Conservation (phyloP, 1,140 invertebrate species). For the Bombus polaris region DNA sequence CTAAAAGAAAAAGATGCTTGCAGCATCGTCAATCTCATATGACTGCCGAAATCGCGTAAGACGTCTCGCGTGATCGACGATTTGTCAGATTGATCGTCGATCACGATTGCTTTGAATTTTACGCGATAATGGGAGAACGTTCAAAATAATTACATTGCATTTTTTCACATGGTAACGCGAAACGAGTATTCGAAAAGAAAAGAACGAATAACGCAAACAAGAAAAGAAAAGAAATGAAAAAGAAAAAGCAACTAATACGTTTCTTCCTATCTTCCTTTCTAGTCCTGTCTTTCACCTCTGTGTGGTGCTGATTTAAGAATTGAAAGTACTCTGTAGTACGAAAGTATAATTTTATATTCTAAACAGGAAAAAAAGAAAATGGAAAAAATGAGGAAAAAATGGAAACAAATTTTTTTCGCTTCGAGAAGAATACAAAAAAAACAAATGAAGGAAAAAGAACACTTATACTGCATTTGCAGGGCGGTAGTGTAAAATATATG, state of each 20-base stretch:
- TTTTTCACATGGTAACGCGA: slow-evolving; percentile 17
- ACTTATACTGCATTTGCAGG: not conserved
- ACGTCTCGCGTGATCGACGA: not conserved
- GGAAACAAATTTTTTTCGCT: not conserved
- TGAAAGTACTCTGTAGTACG: slow-evolving; percentile 47
- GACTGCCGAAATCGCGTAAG: slow-evolving; percentile 41
- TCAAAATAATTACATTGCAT: slow-evolving; percentile 34
- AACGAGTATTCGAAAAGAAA: not conserved
- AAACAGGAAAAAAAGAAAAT: not conserved
- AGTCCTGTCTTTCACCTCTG: slow-evolving; percentile 65
- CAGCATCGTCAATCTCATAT: slow-evolving; percentile 24
- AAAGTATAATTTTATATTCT: slow-evolving; percentile 48
- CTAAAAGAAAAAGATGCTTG: not conserved
- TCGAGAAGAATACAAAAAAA: not conserved
- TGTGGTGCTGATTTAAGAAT: slow-evolving; percentile 62
- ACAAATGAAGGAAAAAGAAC: not conserved
- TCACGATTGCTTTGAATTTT: slow-evolving; percentile 1
- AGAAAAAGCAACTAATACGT: slow-evolving; percentile 29
- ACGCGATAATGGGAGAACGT: slow-evolving; percentile 24
- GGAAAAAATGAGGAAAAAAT: not conserved
- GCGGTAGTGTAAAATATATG: slow-evolving; percentile 24
- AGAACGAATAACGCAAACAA: slow-evolving; percentile 8
- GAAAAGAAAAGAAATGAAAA: not conserved
- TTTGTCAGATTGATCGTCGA: not conserved
- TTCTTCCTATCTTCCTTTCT: slow-evolving; percentile 65